Evolutionary conservation across 2,113 vertebrate species (phyloP).

Genomic region (Gracilinanus agilis): DNA sequence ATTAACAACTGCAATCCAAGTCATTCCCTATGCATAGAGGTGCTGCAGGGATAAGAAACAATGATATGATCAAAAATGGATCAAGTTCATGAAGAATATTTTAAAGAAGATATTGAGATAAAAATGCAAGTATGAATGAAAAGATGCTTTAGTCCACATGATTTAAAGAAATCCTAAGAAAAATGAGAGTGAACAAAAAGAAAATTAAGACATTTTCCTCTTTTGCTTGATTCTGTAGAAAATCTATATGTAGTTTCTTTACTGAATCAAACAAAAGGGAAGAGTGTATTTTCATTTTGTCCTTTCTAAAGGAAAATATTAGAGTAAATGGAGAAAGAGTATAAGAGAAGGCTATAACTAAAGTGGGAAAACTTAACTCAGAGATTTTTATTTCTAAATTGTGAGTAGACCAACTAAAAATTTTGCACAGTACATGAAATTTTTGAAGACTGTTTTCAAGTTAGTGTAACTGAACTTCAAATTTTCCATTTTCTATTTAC

Average conservation of each 20-base stretch:
- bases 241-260: neutral
- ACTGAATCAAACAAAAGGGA: neutral
- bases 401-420: neutral
- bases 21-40: neutral
- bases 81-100: constrained; percentile 12
- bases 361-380: neutral
- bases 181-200: constrained; percentile 17
- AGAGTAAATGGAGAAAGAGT: neutral
- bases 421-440: constrained; percentile 37
- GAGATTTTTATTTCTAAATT: neutral
- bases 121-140: constrained; percentile 10
- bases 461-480: constrained; percentile 5
- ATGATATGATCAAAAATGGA: constrained; percentile 34
- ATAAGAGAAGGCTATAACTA: neutral
- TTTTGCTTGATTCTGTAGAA: neutral
- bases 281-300: neutral
- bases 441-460: constrained; percentile 34
- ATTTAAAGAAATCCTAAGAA: constrained; percentile 3
- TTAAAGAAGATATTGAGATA: constrained; percentile 6
- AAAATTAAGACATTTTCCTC: neutral
- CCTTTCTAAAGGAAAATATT: neutral
- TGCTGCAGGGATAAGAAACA: neutral
- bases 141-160: neutral
- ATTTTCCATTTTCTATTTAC: constrained; percentile 44
- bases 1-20: neutral